A percentile compares a stretch with the other conserved stretches of the same genome.
phyloP scores from a whole-genome alignment of 1,140 invertebrate species.

The Neodiprion pinetum region DNA sequence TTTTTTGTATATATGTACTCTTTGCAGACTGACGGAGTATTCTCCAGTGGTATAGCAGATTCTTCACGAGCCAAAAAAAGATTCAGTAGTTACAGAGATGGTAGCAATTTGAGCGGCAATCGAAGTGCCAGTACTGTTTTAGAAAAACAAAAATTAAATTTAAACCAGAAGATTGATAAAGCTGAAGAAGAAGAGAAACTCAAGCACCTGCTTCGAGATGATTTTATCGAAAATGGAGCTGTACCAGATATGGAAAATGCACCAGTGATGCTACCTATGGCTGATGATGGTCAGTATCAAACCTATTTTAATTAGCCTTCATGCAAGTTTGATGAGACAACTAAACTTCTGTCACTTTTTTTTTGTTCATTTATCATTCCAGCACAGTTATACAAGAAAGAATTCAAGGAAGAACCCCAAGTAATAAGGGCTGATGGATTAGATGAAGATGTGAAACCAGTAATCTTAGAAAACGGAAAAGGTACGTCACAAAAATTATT shows the following conservation, averaged over 20 bases:
- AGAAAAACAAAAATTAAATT: constrained; percentile 50
- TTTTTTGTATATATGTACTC: constrained; percentile 21
- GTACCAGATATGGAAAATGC: constrained; percentile 38
- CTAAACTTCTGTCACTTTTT: background rate
- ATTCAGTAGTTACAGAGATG: constrained; percentile 23
- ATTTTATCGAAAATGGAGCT: constrained; percentile 50
- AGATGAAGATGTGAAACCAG: constrained; percentile 38
- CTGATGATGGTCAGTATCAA: constrained; percentile 36
- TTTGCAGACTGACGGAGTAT: constrained; percentile 50
- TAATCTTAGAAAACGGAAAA: constrained; percentile 48
- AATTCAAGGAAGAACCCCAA: background rate
- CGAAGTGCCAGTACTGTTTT: constrained; percentile 29
- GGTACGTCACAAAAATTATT: constrained; percentile 28
- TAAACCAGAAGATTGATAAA: constrained; percentile 46
- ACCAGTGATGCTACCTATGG: constrained; percentile 46
- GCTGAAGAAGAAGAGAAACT: constrained; percentile 51
- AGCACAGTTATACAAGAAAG: constrained; percentile 4
- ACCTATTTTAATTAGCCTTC: background rate
- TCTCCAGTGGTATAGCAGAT: constrained; percentile 49
- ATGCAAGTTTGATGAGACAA: background rate
- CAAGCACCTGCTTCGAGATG: constrained; percentile 47
- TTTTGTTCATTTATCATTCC: background rate
- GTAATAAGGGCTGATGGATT: background rate
- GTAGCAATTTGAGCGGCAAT: constrained; percentile 26
- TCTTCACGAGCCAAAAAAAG: constrained; percentile 15